Conservation (phyloP, 2,113 vertebrate genomes). For the Leptosomus discolor region DNA sequence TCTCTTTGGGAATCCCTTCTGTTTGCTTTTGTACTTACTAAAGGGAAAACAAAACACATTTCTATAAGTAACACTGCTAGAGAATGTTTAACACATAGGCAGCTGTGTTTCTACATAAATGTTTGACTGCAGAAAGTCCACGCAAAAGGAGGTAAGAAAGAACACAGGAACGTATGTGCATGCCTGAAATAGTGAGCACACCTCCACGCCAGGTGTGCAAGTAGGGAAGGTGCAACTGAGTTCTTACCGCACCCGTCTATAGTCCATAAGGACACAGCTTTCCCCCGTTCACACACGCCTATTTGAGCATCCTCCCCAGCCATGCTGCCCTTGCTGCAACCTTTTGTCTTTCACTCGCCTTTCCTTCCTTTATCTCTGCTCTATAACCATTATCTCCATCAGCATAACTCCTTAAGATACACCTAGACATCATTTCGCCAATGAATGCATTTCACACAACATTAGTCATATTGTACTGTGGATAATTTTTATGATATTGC, state of each 20-base stretch:
- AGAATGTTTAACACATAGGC: neutral
- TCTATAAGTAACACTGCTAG: neutral
- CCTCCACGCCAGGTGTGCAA: accelerated
- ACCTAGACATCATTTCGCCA: constrained; percentile 52
- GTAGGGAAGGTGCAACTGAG: neutral
- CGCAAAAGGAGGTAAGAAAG: neutral
- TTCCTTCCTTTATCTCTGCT: constrained; percentile 33
- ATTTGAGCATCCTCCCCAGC: neutral
- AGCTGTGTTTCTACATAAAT: constrained; percentile 23
- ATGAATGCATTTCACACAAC: constrained; percentile 67
- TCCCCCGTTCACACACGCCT: neutral
- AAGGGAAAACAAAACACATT: neutral
- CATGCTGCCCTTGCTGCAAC: constrained; percentile 39
- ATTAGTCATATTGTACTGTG: constrained; percentile 61
- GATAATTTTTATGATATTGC: constrained; percentile 56
- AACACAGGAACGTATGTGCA: neutral
- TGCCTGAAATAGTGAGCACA: neutral
- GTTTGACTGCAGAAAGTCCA: neutral
- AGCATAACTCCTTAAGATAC: constrained; percentile 59
- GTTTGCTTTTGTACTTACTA: neutral
- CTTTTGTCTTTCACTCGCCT: constrained; percentile 45
- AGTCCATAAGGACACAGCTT: neutral
- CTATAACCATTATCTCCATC: constrained; percentile 55
- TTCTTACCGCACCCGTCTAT: neutral
- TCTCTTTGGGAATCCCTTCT: neutral